Base-by-base conservation (phyloP, 2,797 vertebrate species). In the Pangasius krempfi region DNA sequence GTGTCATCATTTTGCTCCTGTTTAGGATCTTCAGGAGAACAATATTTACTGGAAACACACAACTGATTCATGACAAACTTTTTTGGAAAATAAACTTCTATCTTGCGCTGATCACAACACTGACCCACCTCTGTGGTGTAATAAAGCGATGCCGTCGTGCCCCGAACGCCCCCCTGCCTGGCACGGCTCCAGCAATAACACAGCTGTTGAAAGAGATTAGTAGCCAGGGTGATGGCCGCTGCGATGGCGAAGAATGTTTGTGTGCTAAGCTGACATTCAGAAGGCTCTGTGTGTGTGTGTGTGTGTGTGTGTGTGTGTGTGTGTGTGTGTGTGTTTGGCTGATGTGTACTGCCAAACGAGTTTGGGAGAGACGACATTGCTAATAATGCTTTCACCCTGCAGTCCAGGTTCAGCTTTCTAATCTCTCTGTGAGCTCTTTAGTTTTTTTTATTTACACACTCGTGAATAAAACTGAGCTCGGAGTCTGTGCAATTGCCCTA, bases 121-220 rank as follows among this genome's bases (percentile, higher is more conserved):
- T 66, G 60, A 75, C 64, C 44, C 44, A 8, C 44, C 73, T 47
- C 40, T 33, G 40, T 33, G 52, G 52, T 30, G 73, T 88, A 85
- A 85, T 80, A 86, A 85, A 85, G 78, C 10, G 4, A n/a, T 50
- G 47, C 47, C 44, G n/a, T 60, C 22, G 16, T 72, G 64, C 30
- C 60, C 47, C 8, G 25, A 73, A 60, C 72, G 52, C 78, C 64
- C 91, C 92, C 92, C 91, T 89, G 90, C 90, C 94, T 97, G 97
- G 96, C 96, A 33, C 0, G 33, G 44, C 73, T 94, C 96, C 97
- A 97, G 96, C 94, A 96, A 97, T 96, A 97, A 97, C 97, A 97
- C 96, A 97, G 97, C 97, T 97, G 96, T 95, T 96, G 95, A 97
- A 95, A 93, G 95, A 96, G 96, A 95, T 97, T 96, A 95, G 96